phyloP scores from a whole-genome alignment of 2,113 vertebrate species.

The Callospermophilus lateralis region DNA sequence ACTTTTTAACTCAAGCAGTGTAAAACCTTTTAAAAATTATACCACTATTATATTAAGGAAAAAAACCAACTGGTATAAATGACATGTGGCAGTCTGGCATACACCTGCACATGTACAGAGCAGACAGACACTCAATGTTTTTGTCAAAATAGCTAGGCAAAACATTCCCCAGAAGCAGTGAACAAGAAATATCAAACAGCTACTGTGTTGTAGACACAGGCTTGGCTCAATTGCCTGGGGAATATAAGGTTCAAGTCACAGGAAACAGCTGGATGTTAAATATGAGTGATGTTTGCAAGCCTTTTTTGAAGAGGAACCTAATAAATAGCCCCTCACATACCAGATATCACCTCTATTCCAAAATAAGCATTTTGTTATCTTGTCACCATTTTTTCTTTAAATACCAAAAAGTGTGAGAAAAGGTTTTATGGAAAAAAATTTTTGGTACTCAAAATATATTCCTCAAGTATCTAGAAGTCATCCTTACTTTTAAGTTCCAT shows the following conservation, averaged over 20 bases:
- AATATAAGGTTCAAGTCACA: conserved; percentile 53
- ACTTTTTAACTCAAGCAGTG: not conserved
- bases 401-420: not conserved
- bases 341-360: conserved; percentile 51
- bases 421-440: not conserved
- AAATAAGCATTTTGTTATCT: not conserved
- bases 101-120: conserved; percentile 15
- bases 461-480: not conserved
- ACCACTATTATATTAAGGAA: not conserved
- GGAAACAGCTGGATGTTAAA: conserved; percentile 74
- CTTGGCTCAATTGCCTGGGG: conserved; percentile 50
- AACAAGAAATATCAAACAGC: conserved; percentile 33
- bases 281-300: conserved; percentile 46
- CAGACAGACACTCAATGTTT: conserved; percentile 38
- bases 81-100: not conserved
- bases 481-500: not conserved
- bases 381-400: not conserved
- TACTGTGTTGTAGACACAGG: not conserved
- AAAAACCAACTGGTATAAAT: not conserved
- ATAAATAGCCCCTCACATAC: not conserved
- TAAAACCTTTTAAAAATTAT: conserved; percentile 31
- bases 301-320: conserved; percentile 47
- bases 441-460: not conserved
- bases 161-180: conserved; percentile 59
- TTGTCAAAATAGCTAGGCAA: conserved; percentile 25